These are phyloP conservation scores for Probosciger aterrimus DNA, from an alignment of 2,113 vertebrate genomes.

Conservation along the genomic window DNA sequence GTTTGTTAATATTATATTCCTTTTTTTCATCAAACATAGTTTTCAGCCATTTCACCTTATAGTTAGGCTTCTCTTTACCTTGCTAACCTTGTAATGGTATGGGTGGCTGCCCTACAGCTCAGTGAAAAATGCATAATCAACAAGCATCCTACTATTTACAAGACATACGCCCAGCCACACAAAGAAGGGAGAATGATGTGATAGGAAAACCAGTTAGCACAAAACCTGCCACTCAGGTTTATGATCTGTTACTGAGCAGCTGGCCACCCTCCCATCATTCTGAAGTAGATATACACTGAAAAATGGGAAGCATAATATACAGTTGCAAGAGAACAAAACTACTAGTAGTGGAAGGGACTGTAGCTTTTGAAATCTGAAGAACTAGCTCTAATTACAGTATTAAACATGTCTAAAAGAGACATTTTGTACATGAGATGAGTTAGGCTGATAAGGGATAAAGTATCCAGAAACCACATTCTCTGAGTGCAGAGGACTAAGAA, in stretches of 20 bases:
- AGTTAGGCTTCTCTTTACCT: neutral
- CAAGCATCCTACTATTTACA: neutral
- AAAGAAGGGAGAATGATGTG: neutral
- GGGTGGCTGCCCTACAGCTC: neutral
- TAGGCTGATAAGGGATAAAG: neutral
- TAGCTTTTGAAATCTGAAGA: neutral
- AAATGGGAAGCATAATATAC: neutral
- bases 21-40: rapidly evolving
- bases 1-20: neutral
- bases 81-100: neutral
- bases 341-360: neutral
- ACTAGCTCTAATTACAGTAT: neutral
- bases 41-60: neutral
- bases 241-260: neutral
- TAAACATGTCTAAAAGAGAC: neutral
- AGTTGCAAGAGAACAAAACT: neutral
- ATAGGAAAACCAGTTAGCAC: neutral
- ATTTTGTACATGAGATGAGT: neutral
- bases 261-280: neutral
- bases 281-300: neutral
- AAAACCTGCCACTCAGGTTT: neutral
- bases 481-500: neutral
- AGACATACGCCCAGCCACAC: neutral
- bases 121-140: neutral
- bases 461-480: neutral